phyloP scores from a whole-genome alignment of 2,797 vertebrate genomes.

The Mus spretus region DNA sequence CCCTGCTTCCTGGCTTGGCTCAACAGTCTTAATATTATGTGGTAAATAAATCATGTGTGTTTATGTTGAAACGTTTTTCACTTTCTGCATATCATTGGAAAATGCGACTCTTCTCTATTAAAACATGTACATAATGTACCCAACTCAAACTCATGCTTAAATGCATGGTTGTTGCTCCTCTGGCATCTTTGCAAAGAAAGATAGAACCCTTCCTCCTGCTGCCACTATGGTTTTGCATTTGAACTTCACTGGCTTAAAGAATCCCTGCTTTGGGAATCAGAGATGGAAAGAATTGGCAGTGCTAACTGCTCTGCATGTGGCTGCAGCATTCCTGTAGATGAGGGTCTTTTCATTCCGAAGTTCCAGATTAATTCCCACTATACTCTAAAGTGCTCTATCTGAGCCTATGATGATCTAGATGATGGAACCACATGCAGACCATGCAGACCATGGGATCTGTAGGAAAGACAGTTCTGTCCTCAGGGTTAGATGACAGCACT shows the following conservation, averaged over 20 bases:
- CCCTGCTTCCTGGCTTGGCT: constrained; percentile 76
- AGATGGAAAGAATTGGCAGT: constrained; percentile 14
- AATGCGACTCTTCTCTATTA: constrained; percentile 71
- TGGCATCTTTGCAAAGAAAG: constrained; percentile 65
- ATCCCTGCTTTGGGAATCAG: constrained; percentile 58
- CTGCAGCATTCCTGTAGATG: background rate
- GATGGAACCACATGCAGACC: background rate
- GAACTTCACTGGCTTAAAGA: constrained; percentile 67
- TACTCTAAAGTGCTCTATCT: background rate
- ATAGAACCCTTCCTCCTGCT: constrained; percentile 61
- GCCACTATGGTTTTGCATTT: constrained; percentile 55
- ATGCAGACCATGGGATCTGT: background rate
- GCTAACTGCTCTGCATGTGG: constrained; percentile 26
- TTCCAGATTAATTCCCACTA: background rate
- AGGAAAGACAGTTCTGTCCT: constrained; percentile 18
- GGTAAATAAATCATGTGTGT: constrained; percentile 82
- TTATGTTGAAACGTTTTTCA: constrained; percentile 80
- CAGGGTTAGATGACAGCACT: background rate
- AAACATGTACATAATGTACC: constrained; percentile 46
- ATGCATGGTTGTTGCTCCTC: constrained; percentile 34
- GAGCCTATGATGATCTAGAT: background rate
- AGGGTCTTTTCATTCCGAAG: constrained; percentile 16
- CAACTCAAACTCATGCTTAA: constrained; percentile 39
- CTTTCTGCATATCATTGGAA: constrained; percentile 62
- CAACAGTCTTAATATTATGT: constrained; percentile 78